These are phyloP conservation scores for Spermophilus dauricus DNA, from an alignment of 2,113 vertebrate genomes.

Conservation along the genomic window DNA sequence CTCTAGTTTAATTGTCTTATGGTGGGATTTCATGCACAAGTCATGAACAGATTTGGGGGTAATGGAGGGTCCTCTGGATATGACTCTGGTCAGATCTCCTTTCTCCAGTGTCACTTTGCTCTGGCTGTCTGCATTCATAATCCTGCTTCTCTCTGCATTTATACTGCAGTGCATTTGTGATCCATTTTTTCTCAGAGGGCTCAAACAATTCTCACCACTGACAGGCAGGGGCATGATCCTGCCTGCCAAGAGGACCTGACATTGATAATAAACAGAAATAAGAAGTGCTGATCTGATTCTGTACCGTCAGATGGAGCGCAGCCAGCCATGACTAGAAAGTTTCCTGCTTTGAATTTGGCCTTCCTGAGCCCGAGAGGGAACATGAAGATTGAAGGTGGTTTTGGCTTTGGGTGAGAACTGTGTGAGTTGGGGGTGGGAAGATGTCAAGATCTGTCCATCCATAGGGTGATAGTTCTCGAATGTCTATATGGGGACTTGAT, in stretches of 20 bases:
- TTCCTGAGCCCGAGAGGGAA: neutral
- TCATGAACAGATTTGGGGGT: neutral
- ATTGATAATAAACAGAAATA: constrained; percentile 48
- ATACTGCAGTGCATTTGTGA: neutral
- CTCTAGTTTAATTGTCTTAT: neutral
- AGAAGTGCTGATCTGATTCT: constrained; percentile 22
- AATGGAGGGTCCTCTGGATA: neutral
- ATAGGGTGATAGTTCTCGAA: neutral
- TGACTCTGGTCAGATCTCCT: neutral
- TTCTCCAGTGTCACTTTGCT: neutral
- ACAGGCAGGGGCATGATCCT: constrained; percentile 5
- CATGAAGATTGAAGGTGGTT: neutral
- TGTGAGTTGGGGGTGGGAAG: neutral
- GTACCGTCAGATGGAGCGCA: neutral
- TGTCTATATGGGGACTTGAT: neutral
- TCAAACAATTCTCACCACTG: constrained; percentile 47
- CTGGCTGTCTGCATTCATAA: constrained; percentile 5
- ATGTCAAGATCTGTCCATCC: neutral
- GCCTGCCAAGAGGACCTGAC: neutral
- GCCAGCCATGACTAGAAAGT: constrained; percentile 32
- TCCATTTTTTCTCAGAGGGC: constrained; percentile 61
- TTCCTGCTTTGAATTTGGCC: constrained; percentile 5
- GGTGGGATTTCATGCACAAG: neutral
- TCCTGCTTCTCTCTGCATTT: constrained; percentile 43
- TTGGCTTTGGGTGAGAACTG: neutral